Percentiles rank a stretch among this genome's conserved stretches.
Evolutionary conservation across 2,113 vertebrate genomes (phyloP).

Genomic region (Mixornis gularis): DNA sequence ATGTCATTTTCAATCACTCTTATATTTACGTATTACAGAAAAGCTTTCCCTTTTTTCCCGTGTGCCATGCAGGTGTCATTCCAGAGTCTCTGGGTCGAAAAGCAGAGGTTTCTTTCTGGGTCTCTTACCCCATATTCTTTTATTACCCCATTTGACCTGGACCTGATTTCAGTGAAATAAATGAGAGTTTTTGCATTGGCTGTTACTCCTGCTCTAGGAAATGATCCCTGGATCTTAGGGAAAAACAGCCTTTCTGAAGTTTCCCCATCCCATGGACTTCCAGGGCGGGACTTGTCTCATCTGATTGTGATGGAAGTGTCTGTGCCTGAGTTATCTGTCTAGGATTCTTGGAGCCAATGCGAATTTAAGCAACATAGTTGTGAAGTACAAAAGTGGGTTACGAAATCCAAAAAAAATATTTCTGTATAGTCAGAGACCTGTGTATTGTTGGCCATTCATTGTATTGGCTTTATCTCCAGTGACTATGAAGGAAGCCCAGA

Average conservation of each 20-base stretch:
- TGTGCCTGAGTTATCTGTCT: slow-evolving; percentile 33
- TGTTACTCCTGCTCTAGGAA: not conserved
- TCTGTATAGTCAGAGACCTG: not conserved
- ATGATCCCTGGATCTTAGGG: not conserved
- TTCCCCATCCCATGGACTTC: not conserved
- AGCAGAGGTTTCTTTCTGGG: not conserved
- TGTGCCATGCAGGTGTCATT: not conserved
- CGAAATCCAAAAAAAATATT: not conserved
- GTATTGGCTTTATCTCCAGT: not conserved
- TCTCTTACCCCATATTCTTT: not conserved
- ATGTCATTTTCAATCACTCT: not conserved
- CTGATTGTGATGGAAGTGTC: slow-evolving; percentile 7
- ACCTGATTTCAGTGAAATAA: not conserved
- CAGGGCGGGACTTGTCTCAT: slow-evolving; percentile 1
- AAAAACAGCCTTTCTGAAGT: not conserved
- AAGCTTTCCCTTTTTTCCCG: not conserved
- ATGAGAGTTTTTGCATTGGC: not conserved
- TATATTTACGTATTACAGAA: not conserved
- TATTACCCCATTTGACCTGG: not conserved
- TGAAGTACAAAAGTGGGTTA: not conserved
- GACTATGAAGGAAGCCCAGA: not conserved
- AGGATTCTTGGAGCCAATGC: slow-evolving; percentile 48
- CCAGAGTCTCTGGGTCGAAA: not conserved
- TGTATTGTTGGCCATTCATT: not conserved
- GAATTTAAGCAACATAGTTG: slow-evolving; percentile 1